Percentiles rank a stretch among this genome's conserved stretches.
Conservation (phyloP, 2,113 vertebrate species). For the Phyllostomus hastatus region DNA sequence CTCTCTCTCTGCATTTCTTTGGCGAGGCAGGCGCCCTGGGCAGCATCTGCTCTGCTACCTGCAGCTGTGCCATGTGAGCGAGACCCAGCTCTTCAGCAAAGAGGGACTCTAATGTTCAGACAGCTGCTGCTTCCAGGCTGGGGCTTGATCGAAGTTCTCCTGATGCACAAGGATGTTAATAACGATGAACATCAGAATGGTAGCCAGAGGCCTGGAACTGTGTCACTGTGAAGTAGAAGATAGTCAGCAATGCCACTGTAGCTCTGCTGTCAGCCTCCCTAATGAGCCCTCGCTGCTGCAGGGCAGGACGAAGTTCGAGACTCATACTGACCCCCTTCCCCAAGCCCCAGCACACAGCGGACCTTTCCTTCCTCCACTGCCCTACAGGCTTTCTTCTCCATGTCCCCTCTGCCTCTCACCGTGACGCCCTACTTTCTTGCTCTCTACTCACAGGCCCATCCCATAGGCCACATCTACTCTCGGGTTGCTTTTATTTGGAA, state of each 20-base stretch:
- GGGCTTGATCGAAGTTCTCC: neutral
- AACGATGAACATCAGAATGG: conserved; percentile 22
- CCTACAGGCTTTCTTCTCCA: neutral
- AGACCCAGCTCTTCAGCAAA: neutral
- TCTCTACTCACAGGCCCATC: neutral
- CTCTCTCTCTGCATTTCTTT: neutral
- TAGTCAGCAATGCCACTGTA: neutral
- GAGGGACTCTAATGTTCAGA: neutral
- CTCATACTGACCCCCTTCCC: neutral
- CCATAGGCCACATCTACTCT: neutral
- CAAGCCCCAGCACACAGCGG: neutral
- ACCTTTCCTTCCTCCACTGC: neutral
- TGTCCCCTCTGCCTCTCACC: neutral
- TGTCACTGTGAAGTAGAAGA: neutral
- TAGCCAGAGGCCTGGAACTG: neutral
- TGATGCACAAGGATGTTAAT: neutral
- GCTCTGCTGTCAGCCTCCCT: neutral
- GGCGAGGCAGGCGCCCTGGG: neutral
- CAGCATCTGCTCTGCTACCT: neutral
- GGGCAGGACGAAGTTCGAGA: neutral
- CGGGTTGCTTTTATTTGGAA: neutral
- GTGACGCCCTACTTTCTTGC: neutral
- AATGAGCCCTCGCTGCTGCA: neutral
- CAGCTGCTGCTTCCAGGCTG: neutral
- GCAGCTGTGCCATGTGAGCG: neutral